Base-by-base conservation (phyloP, 2,888 invertebrate species). In the Vesta saturnalis region DNA sequence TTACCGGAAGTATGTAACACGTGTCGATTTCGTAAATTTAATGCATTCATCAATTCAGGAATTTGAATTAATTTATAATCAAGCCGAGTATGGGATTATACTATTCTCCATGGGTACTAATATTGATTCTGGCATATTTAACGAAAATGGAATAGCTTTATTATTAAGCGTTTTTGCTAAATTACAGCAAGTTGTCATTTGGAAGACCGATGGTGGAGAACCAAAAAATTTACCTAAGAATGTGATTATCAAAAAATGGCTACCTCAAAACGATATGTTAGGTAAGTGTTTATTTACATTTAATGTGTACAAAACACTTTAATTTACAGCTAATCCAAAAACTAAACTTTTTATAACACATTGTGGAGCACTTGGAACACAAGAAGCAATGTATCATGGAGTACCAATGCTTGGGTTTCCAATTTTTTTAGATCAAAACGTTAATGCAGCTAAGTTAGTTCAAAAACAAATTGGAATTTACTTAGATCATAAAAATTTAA, bases 201-300 rank as follows among this genome's bases (percentile, higher is more conserved):
- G 81, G 82, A 82, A 81, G 74, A 80, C 76, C 73, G 80, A 80
- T 66, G 71, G 73, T 0, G 80, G 79, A 14, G n/a, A n/a, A n/a
- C 62, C 79, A 62, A 49, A 72, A 2, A 74, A 77, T 59, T 54
- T 82, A 16, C 81, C 83, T 0, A 60, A 71, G 16, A 84, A 84
- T 71, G 81, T 85, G 0, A 76, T 78, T 59, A 56, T 81, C 1
- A 68, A 67, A 15, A 78, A 79, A 60, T 84, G 82, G 83, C 71
- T 82, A 12, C 82, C 83, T 0, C 84, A 84, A 71, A 80, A 78
- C 58, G 83, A 83, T 69, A 75, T 84, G 46, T 72, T 84, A 55
- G 82, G 82, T 76, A 67, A 61, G 8, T 19, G n/a, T n/a, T n/a
- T n/a, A n/a, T n/a, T n/a, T n/a, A n/a, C n/a, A n/a, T n/a, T n/a